Conservation (phyloP, 2,113 vertebrate genomes). For the Clarias magur region DNA sequence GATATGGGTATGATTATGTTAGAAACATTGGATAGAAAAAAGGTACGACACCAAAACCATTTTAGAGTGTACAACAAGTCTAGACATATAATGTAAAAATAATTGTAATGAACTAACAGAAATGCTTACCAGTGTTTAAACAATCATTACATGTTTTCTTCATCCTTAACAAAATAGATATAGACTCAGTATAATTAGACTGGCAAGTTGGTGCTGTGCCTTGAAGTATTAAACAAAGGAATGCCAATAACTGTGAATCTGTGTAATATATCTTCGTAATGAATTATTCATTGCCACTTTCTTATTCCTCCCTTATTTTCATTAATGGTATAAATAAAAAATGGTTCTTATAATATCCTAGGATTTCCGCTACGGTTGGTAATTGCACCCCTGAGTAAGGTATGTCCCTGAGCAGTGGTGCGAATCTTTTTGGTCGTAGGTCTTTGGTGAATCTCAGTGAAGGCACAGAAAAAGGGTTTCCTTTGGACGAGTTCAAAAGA, state of each 20-base stretch:
- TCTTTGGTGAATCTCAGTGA: neutral
- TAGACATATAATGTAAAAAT: neutral
- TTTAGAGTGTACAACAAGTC: too few relatives aligned
- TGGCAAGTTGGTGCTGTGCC: neutral
- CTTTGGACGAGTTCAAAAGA: neutral
- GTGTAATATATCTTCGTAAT: slow-evolving; percentile 24
- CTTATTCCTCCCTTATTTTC: slow-evolving; percentile 29
- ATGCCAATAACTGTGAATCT: slow-evolving; percentile 26
- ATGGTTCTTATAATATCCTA: slow-evolving; percentile 23
- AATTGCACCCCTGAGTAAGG: slow-evolving; percentile 17
- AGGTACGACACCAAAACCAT: too few relatives aligned
- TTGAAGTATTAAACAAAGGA: slow-evolving; percentile 31
- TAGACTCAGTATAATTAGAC: slow-evolving; percentile 21
- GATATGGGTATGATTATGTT: too few relatives aligned
- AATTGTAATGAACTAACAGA: neutral
- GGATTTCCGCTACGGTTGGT: neutral
- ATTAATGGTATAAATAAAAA: slow-evolving; percentile 37
- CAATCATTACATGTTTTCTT: neutral
- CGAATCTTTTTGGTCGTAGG: neutral
- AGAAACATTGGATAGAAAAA: too few relatives aligned
- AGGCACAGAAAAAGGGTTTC: neutral
- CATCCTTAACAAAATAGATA: neutral
- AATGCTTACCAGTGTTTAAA: neutral
- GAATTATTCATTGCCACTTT: slow-evolving; percentile 17
- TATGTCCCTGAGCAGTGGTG: slow-evolving; percentile 13